A percentile compares a stretch with the other conserved stretches of the same genome.
phyloP scores from a whole-genome alignment of 2,797 vertebrate species.

The Spondyliosoma cantharus region DNA sequence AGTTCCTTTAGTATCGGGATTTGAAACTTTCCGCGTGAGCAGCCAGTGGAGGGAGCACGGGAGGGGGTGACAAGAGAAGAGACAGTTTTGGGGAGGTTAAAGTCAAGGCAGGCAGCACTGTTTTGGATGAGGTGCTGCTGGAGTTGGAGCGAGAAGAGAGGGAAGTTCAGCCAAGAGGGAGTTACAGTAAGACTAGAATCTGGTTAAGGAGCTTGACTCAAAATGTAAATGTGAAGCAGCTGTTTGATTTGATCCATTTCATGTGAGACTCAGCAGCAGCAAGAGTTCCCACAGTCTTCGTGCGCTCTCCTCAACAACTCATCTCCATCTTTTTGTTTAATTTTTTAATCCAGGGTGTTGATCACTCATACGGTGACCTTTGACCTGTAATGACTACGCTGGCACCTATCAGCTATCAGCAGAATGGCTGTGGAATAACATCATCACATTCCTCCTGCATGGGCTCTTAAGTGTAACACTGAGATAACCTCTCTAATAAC shows the following conservation, averaged over 20 bases:
- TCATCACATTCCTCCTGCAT: slow-evolving; percentile 68
- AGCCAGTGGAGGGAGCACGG: slow-evolving; percentile 34
- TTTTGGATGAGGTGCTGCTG: slow-evolving; percentile 35
- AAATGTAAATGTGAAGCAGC: slow-evolving; percentile 51
- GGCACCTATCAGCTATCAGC: slow-evolving; percentile 62
- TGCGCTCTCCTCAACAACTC: neutral
- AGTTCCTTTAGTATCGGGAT: slow-evolving; percentile 16
- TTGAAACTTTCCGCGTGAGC: slow-evolving; percentile 20
- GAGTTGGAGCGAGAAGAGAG: slow-evolving; percentile 20
- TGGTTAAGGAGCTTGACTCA: slow-evolving; percentile 35
- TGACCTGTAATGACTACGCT: slow-evolving; percentile 40
- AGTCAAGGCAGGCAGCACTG: neutral
- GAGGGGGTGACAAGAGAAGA: slow-evolving; percentile 31
- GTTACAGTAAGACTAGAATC: slow-evolving; percentile 39
- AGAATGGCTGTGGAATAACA: slow-evolving; percentile 50
- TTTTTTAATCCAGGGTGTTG: slow-evolving; percentile 47
- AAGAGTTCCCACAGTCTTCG: slow-evolving; percentile 13
- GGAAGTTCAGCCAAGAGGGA: slow-evolving; percentile 50
- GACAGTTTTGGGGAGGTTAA: slow-evolving; percentile 29
- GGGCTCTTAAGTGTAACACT: slow-evolving; percentile 49
- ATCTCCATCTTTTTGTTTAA: slow-evolving; percentile 16
- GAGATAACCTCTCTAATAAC: slow-evolving; percentile 61
- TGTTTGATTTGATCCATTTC: slow-evolving; percentile 31
- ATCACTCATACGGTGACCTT: slow-evolving; percentile 37
- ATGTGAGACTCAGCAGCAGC: slow-evolving; percentile 25